These are phyloP conservation scores for Caenorhabditis inopinata DNA, from an alignment of 1,140 invertebrate genomes.

Conservation along the genomic window DNA sequence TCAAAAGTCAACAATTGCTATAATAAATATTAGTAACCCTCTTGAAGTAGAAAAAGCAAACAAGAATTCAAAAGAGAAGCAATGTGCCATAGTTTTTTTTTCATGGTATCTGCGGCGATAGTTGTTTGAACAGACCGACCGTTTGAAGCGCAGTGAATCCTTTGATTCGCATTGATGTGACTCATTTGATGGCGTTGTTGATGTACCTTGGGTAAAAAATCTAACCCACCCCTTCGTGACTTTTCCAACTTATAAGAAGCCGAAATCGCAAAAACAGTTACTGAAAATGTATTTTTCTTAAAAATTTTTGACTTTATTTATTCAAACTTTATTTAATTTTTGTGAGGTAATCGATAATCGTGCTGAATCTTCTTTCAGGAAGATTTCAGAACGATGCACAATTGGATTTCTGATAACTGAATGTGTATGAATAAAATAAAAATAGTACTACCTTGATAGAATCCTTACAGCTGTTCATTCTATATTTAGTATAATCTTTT, in stretches of 20 bases:
- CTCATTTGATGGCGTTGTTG: constrained; percentile 8
- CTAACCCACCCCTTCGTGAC: neutral
- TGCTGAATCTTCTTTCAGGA: too few relatives aligned
- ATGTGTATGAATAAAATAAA: too few relatives aligned
- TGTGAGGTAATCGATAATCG: too few relatives aligned
- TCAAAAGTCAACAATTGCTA: neutral
- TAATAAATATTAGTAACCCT: neutral
- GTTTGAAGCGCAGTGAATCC: neutral
- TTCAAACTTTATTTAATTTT: too few relatives aligned
- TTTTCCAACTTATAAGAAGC: neutral
- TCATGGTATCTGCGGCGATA: neutral
- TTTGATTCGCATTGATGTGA: constrained; percentile 16
- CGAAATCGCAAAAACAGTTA: too few relatives aligned
- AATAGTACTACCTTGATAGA: too few relatives aligned
- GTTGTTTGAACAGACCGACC: constrained; percentile 24
- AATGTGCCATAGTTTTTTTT: neutral
- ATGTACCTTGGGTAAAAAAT: neutral
- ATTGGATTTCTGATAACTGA: too few relatives aligned
- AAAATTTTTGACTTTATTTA: too few relatives aligned
- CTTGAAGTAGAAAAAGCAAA: neutral
- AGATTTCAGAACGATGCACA: too few relatives aligned
- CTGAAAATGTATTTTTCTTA: too few relatives aligned
- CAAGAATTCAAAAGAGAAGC: neutral
- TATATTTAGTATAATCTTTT: neutral
- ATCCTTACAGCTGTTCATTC: too few relatives aligned